Evolutionary conservation across 2,113 vertebrate genomes (phyloP).

Genomic region (Microtus ochrogaster): DNA sequence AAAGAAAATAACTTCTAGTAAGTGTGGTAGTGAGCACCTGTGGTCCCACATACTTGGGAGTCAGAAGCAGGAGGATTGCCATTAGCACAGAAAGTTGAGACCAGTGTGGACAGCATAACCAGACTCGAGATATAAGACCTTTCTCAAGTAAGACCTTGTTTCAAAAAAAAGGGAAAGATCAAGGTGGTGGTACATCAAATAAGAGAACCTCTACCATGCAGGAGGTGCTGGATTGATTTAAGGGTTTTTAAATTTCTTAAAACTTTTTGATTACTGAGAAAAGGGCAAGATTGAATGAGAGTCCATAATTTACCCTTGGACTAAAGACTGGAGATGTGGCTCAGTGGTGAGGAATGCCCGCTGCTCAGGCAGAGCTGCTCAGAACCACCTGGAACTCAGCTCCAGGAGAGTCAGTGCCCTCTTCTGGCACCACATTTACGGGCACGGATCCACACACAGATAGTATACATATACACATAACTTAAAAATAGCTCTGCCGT

Average conservation of each 20-base stretch:
- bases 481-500: too few relatives aligned
- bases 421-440: not conserved
- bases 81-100: not conserved
- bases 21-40: not conserved
- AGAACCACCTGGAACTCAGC: not conserved
- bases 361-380: not conserved
- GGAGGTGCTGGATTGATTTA: not conserved
- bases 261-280: not conserved
- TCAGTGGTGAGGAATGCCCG: not conserved
- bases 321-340: not conserved
- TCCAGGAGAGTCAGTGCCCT: not conserved
- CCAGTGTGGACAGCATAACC: not conserved
- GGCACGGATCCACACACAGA: too few relatives aligned
- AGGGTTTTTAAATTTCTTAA: not conserved
- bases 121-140: not conserved
- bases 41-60: not conserved
- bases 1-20: not conserved
- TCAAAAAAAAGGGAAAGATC: not conserved
- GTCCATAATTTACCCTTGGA: not conserved
- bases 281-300: constrained; percentile 17
- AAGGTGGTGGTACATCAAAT: not conserved
- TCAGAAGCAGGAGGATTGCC: not conserved
- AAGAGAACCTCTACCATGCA: not conserved
- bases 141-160: not conserved
- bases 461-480: too few relatives aligned